A percentile compares a stretch with the other conserved stretches of the same genome.
These are phyloP conservation scores for Hippasteria phrygiana DNA, from an alignment of 53 echinoderm and acorn worm genomes.

Conservation along the genomic window DNA sequence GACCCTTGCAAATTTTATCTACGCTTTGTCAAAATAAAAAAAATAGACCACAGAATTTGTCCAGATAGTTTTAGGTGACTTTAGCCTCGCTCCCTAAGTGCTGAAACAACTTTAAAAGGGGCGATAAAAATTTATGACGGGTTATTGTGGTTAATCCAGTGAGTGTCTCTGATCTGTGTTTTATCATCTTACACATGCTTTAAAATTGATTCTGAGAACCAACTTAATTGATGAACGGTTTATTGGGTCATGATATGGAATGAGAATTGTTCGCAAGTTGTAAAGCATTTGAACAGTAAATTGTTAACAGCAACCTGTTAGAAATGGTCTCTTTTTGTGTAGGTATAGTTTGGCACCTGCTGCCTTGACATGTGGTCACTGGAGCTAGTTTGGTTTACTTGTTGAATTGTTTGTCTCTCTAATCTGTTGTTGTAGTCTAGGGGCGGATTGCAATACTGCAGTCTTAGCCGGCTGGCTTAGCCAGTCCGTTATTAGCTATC, in stretches of 20 bases:
- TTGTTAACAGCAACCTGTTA: not conserved
- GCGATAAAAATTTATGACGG: conserved; percentile 48
- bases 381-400: too few relatives aligned
- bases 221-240: not conserved
- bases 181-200: not conserved
- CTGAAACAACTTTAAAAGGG: conserved; percentile 9
- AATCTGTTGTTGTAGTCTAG: too few relatives aligned
- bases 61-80: not conserved
- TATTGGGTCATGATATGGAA: not conserved
- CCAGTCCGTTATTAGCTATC: too few relatives aligned
- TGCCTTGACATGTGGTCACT: not conserved
- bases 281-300: not conserved
- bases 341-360: not conserved
- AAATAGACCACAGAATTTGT: conserved; percentile 4
- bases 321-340: not conserved
- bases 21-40: not conserved
- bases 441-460: too few relatives aligned
- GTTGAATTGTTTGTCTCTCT: too few relatives aligned
- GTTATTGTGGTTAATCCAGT: not conserved
- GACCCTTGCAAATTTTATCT: conserved; percentile 42
- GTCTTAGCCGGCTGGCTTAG: too few relatives aligned
- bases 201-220: not conserved
- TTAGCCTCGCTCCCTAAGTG: not conserved
- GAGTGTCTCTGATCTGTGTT: not conserved
- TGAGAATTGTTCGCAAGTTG: not conserved